phyloP scores from a whole-genome alignment of 92 coral and sea anemone genomes.

The Phenganax marumi region DNA sequence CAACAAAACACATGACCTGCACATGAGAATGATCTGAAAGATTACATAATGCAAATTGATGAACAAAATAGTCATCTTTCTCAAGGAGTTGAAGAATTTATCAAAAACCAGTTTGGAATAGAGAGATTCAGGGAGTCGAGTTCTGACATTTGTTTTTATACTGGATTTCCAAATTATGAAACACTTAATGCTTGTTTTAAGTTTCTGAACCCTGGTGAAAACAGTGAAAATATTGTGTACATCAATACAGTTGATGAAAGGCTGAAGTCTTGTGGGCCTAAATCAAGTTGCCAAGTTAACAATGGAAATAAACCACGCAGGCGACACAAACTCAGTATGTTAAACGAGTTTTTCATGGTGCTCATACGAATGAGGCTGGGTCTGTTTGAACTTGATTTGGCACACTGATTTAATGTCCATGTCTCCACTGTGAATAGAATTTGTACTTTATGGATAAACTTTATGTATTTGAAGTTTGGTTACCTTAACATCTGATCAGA shows the following conservation, averaged over 20 bases:
- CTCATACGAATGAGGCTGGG: constrained; percentile 38
- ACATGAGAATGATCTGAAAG: too few species aligned
- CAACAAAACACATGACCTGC: too few species aligned
- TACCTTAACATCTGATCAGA: constrained; percentile 40
- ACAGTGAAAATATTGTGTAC: constrained; percentile 45
- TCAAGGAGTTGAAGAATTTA: too few species aligned
- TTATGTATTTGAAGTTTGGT: constrained; percentile 40
- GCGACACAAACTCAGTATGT: constrained; percentile 20
- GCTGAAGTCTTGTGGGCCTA: background rate
- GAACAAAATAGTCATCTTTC: too few species aligned
- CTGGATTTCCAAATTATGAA: constrained; percentile 35
- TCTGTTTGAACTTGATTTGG: constrained; percentile 54
- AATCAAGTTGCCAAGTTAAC: background rate
- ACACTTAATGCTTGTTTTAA: constrained; percentile 27
- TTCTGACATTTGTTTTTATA: constrained; percentile 33
- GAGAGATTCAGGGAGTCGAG: too few species aligned
- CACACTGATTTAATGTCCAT: constrained; percentile 48
- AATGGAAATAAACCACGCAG: constrained; percentile 16
- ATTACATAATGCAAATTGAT: too few species aligned
- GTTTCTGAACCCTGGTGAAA: constrained; percentile 36
- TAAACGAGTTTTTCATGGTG: background rate
- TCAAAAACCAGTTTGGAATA: too few species aligned
- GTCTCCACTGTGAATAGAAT: constrained; percentile 44
- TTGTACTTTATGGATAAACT: constrained; percentile 50
- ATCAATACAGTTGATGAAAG: background rate